phyloP scores from a whole-genome alignment of 2,797 vertebrate species.

The Sciurus vulgaris region DNA sequence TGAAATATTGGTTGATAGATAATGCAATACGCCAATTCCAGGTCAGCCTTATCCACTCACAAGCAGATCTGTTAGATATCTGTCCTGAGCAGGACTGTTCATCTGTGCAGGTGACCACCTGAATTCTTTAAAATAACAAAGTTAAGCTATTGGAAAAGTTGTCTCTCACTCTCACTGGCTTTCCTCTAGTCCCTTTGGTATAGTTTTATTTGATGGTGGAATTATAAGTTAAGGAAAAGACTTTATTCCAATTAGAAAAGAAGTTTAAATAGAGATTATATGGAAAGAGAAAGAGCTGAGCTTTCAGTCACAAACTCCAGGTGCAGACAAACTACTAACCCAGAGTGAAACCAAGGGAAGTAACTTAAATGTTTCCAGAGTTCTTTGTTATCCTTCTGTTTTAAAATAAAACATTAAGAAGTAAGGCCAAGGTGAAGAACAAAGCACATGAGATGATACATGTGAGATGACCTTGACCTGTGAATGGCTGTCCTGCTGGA shows the following conservation, averaged over 20 bases:
- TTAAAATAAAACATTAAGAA: background rate
- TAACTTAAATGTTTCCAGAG: background rate
- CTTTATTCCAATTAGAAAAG: conserved; percentile 39
- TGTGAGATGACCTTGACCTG: fast-evolving
- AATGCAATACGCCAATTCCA: background rate
- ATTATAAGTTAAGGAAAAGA: conserved; percentile 39
- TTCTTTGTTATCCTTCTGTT: background rate
- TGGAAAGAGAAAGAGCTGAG: background rate
- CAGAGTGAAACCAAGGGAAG: background rate
- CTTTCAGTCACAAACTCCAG: background rate
- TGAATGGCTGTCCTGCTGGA: fast-evolving
- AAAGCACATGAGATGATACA: fast-evolving
- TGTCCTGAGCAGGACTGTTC: background rate
- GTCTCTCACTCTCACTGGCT: background rate
- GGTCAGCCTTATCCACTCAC: background rate
- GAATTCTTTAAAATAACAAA: background rate
- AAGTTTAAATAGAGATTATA: conserved; percentile 2
- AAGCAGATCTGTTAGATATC: background rate
- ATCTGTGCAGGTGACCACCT: background rate
- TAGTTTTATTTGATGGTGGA: conserved; percentile 10
- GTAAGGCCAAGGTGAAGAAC: background rate
- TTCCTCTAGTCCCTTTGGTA: background rate
- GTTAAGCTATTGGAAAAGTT: background rate
- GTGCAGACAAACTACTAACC: background rate
- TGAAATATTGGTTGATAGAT: background rate